Evolutionary conservation across 1,140 invertebrate species (phyloP), one percentile per base, ranked within the genome.

Genomic region (Musca vetustissima): DNA sequence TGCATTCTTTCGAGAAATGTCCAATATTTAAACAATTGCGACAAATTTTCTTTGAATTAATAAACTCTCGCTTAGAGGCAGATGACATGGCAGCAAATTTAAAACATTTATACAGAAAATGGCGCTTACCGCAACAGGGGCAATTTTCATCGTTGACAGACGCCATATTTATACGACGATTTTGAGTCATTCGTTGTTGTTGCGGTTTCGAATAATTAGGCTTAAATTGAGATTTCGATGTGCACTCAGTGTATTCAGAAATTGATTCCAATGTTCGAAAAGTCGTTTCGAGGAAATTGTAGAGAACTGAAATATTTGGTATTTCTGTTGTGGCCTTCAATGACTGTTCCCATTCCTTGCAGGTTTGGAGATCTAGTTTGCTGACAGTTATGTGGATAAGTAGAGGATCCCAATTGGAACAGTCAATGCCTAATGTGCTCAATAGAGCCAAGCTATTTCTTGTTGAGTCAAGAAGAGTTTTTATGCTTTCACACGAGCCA

Each of bases 231-330:
- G 28, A 28, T 4, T 19, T 21, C 4, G 17, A 9, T 4, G 9
- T 6, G 11, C 9, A 22, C 13, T 22, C 19, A 53, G 52, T 24
- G 2, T 66, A 17, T 19, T 49, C 64, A n/a, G 36, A 19, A 24
- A 66, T 48, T 24, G 64, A 25, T 52, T 66, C 64, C 15, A 66
- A 50, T 11, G 47, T 66, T 11, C 64, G 47, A 24, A 66, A 66
- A 24, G 43, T 49, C 1, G 47, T 21, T 24, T 66, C 64, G 11
- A 66, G 17, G 49, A 66, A 66, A 4, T 50, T 52, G 24, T 24
- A 49, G 13, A 66, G 19, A 13, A 24, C 32, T 50, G 21, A 47
- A 17, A 50, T 49, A 11, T 19, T 43, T 8, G 43, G 64, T 14
- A 66, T 48, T 17, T 49, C 9, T 13, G 19, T 66, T n/a, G 43